Base-by-base conservation (phyloP, 2,113 vertebrate genomes). In the Podarcis raffonei region DNA sequence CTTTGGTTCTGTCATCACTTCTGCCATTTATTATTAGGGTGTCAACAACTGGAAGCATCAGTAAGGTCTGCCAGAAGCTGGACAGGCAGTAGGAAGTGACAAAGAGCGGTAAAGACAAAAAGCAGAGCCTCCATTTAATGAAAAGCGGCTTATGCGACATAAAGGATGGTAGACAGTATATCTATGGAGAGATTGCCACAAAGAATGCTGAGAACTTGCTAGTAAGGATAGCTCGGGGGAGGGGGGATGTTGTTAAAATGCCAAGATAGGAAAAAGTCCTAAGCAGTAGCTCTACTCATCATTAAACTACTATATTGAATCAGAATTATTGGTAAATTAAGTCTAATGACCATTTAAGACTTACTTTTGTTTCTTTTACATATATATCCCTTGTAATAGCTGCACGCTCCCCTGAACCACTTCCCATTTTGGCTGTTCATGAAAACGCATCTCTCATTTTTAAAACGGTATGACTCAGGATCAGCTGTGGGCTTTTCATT, bases 291-390 rank as follows among this genome's bases (percentile, higher is more conserved):
- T 48, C 42, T 48, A 48, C 42, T 48, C 42, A 48, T 48, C 1
- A n/a, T 11, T 48, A 4, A 5, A 48, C 13, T 48, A 53, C 1
- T 79, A 39, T 27, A 57, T 57, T 80, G 4, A 13, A 57, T n/a
- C 23, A 83, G 32, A 81, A 59, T 37, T 27, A 13, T 20, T 16
- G 81, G 20, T 37, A 27, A 25, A 39, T 68, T 37, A 9, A 66
- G 4, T 12, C 39, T 37, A 32, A 59, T 18, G 35, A 48, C 42
- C 42, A 42, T 53, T 66, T 66, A 81, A 30, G 80, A 94, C 96
- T 96, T 96, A 99, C 99, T 95, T 97, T 99, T 99, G 1, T 96
- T 89, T 71, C 88, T 98, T 97, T 99, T 99, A 95, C 99, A 99
- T 92, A 99, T 98, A 92, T 94, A 99, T n/a, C 96, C 95, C 88